Base-by-base conservation (phyloP, 2,797 vertebrate genomes). In the Adelosebastes latens region DNA sequence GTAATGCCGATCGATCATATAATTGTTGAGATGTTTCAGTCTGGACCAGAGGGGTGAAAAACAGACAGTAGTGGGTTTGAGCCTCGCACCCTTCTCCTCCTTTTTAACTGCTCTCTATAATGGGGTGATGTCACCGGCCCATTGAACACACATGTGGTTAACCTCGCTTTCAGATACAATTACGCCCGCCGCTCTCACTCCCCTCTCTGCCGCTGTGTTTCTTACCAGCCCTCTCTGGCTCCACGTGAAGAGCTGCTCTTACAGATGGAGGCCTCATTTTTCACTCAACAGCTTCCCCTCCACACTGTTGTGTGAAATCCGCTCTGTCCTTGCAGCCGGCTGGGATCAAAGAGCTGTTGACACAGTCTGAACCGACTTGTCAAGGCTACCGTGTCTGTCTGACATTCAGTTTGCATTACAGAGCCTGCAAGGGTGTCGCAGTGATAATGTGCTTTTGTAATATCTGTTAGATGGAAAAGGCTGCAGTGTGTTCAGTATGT, bases 131-230 rank as follows among this genome's bases (percentile, higher is more conserved):
- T 70, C 58, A 60, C 34, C 24, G 70, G 67, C 53, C 74, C 68
- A 42, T 39, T 86, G 87, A 88, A 85, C 70, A 77, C 25, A 25
- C 75, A 46, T 66, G 76, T 63, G 84, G 78, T 90, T 90, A 89
- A 93, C 92, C 87, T 89, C 89, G 69, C 86, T 93, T 91, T 92
- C 81, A 89, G 79, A 80, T 55, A 83, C 75, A 83, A 90, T 91
- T 92, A 90, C 83, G 55, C 91, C 90, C 86, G 86, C 86, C 67
- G 73, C 83, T 80, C 78, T 76, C 29, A 7, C 74, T 87, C 77
- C 62, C 60, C 79, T 77, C 69, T 79, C 80, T 72, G 76, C 65
- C 61, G n/a, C 82, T 42, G 73, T 83, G 82, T 88, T 84, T 85
- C 87, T 92, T 85, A 42, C 71, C 75, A 72, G 68, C 56, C 36